These are phyloP conservation scores for Drosophila guanche DNA, from an alignment of 1,140 invertebrate genomes.

Conservation along the genomic window DNA sequence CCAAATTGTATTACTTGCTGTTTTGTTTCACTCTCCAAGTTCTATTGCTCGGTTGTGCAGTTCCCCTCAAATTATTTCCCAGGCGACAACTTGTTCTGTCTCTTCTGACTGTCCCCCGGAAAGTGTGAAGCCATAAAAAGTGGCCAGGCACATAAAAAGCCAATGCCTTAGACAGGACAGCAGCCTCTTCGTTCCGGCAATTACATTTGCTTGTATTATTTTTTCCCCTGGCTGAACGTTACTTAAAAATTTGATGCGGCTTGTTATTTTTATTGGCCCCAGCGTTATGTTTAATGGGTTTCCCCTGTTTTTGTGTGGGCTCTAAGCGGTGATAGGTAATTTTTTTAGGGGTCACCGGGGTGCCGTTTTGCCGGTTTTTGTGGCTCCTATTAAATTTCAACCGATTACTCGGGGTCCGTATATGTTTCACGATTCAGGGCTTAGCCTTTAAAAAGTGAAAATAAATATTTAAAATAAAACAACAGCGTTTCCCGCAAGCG, in stretches of 20 bases:
- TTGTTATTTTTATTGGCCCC: slow-evolving; percentile 65
- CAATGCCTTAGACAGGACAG: slow-evolving; percentile 4
- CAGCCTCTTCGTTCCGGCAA: slow-evolving; percentile 5
- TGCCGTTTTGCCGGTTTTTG: slow-evolving; percentile 41
- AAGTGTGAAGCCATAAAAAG: slow-evolving; percentile 20
- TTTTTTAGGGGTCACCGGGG: slow-evolving; percentile 59
- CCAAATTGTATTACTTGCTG: neutral
- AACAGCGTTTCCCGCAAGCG: too few relatives aligned
- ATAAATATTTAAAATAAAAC: neutral
- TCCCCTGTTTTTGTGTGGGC: slow-evolving; percentile 11
- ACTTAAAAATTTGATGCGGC: slow-evolving; percentile 63
- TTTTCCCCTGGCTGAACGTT: slow-evolving; percentile 32
- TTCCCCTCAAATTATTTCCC: slow-evolving; percentile 41
- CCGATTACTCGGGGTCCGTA: slow-evolving; percentile 1
- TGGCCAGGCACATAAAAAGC: slow-evolving; percentile 23
- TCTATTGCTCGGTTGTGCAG: neutral
- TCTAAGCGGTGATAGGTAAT: slow-evolving; percentile 53
- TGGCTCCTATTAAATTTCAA: slow-evolving; percentile 36
- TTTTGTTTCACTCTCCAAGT: neutral
- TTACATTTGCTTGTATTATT: slow-evolving; percentile 43
- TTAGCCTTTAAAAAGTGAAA: neutral
- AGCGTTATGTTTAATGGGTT: slow-evolving; percentile 50
- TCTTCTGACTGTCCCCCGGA: slow-evolving; percentile 1
- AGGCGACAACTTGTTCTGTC: slow-evolving; percentile 38
- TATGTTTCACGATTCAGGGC: neutral